Conservation (phyloP, 2,797 vertebrate species). For the Delichon dasypus region DNA sequence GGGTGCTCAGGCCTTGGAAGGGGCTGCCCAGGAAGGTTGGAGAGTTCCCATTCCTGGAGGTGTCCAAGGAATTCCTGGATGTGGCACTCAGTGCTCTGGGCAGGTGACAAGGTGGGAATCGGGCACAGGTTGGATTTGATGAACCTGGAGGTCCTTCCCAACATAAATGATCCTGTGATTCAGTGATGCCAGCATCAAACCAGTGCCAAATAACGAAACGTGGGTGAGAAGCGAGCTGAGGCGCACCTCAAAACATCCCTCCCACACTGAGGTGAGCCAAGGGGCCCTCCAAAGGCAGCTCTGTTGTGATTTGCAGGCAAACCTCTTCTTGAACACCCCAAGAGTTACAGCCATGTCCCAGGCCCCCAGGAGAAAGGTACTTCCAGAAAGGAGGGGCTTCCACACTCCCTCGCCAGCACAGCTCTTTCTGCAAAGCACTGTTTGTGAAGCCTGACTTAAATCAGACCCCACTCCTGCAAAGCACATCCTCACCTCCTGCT, state of each 20-base stretch:
- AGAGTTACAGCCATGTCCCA: neutral
- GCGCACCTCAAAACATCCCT: neutral
- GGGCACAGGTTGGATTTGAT: neutral
- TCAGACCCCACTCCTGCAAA: neutral
- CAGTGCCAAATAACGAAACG: neutral
- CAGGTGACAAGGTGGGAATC: rapidly evolving
- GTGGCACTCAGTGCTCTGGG: neutral
- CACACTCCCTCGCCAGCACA: neutral
- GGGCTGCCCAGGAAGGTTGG: neutral
- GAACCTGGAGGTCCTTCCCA: neutral
- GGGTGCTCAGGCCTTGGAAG: rapidly evolving
- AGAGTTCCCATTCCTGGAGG: neutral
- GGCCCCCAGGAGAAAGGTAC: neutral
- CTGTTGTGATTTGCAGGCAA: neutral
- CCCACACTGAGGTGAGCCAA: neutral
- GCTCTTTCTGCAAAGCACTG: neutral
- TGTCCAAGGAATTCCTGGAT: rapidly evolving
- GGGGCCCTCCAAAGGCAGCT: neutral
- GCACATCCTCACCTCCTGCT: neutral
- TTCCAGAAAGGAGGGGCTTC: neutral
- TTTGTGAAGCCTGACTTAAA: neutral
- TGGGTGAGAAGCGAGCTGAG: neutral
- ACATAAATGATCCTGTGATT: rapidly evolving
- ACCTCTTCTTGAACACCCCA: neutral
- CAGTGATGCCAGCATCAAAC: neutral